Evolutionary conservation across 2,113 vertebrate species (phyloP).

Genomic region (Hirundichthys speculiger): DNA sequence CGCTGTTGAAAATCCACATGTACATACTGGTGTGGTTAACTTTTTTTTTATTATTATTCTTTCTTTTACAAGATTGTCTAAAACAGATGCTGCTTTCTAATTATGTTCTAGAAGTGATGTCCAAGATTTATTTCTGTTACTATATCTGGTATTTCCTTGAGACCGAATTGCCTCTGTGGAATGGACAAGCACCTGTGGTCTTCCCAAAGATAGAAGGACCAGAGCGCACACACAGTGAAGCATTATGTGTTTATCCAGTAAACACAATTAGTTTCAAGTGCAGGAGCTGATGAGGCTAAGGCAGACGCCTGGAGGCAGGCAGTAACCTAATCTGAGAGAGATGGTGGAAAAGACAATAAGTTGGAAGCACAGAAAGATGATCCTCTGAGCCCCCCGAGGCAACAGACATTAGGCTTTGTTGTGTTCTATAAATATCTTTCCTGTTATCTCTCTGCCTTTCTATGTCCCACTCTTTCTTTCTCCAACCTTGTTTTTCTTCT

Average conservation of each 20-base stretch:
- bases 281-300: constrained; percentile 52
- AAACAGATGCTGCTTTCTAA: background rate
- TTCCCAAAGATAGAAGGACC: background rate
- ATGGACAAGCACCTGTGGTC: background rate
- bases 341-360: constrained; percentile 58
- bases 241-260: constrained; percentile 47
- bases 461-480: background rate
- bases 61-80: background rate
- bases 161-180: background rate
- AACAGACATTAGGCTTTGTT: constrained; percentile 76
- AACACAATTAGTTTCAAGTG: constrained; percentile 62
- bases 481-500: background rate
- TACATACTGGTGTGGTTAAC: too few species aligned
- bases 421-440: constrained; percentile 78
- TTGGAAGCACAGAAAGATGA: constrained; percentile 56
- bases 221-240: constrained; percentile 2
- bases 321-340: constrained; percentile 63
- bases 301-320: constrained; percentile 53
- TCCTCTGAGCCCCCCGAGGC: constrained; percentile 54
- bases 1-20: too few species aligned
- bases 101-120: background rate
- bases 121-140: background rate
- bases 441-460: constrained; percentile 9
- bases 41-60: background rate
- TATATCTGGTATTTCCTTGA: too few species aligned